Base-by-base conservation (phyloP, 2,797 vertebrate species). In the Erpetoichthys calabaricus region DNA sequence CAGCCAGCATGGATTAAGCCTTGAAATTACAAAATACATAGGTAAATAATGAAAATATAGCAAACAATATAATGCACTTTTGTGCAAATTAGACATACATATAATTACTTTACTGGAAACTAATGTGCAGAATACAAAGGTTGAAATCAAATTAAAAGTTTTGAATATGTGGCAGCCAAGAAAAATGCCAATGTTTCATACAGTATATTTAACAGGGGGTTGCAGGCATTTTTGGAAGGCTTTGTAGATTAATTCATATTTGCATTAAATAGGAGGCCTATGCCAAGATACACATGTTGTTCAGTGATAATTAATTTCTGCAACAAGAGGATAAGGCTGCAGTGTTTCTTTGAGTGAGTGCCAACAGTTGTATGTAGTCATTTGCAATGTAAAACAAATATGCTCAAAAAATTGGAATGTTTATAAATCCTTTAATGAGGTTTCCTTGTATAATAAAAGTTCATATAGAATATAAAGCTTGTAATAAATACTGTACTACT, bases 351-450 rank as follows among this genome's bases (percentile, higher is more conserved):
- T 80, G 75, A 80, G 68, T 60, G 51, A 4, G 49, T 62, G 79
- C 80, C 80, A 83, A 62, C 70, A 69, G 72, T 80, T 74, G 80
- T 77, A 78, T 79, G 73, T 76, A 79, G 71, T 80, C 77, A 78
- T 82, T 82, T 80, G 78, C 76, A 82, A 79, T 82, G 75, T 80
- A 82, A 79, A 82, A 83, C 81, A 76, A 73, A 73, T 78, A 80
- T 71, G 80, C 79, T 83, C 80, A 75, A 75, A 80, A 78, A 80
- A 73, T 65, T 25, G 25, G 25, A 25, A 25, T 25, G 25, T 25
- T 25, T 25, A 25, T 25, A 25, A 59, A 8, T 59, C 56, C 57
- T 55, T 44, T 68, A 68, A 73, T 60, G 58, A 64, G 70, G 70
- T 75, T 73, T 70, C 62, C 69, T 59, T 58, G 51, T 51, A 64